Conservation (phyloP, 23 tunicate genomes). For the Halocynthia roretzi region DNA sequence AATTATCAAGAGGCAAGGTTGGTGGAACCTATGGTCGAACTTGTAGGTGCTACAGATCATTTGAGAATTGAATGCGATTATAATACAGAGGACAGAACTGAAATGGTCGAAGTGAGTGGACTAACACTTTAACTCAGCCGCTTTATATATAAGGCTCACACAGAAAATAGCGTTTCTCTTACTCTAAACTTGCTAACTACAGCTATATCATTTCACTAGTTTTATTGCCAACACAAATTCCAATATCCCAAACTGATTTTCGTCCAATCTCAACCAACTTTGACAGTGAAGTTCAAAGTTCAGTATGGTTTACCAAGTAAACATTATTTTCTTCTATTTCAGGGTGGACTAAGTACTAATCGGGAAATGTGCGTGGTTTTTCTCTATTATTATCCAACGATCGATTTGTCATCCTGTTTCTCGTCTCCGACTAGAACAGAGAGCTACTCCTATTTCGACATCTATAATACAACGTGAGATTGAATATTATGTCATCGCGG, state of each 20-base stretch:
- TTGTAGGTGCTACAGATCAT: constrained; percentile 1
- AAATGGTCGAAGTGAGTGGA: constrained; percentile 1
- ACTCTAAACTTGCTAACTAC: not conserved
- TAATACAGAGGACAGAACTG: constrained; percentile 1
- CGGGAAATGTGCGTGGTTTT: constrained; percentile 12
- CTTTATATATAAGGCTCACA: too few species aligned
- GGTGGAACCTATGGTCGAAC: constrained; percentile 8
- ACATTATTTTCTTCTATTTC: not conserved
- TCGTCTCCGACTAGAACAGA: not conserved
- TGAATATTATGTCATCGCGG: not conserved
- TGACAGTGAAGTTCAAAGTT: not conserved
- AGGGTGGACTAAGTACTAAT: constrained; percentile 13
- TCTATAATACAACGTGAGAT: not conserved
- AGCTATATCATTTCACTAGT: not conserved
- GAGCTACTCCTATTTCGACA: not conserved
- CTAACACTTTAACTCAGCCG: too few species aligned
- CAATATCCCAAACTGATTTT: not conserved
- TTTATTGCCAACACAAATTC: not conserved
- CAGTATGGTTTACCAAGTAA: not conserved
- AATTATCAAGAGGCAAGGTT: constrained; percentile 9
- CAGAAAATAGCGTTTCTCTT: too few species aligned
- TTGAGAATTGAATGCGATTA: constrained; percentile 13
- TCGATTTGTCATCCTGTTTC: not conserved
- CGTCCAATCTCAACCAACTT: too few species aligned
- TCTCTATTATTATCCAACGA: constrained; percentile 2